Evolutionary conservation across 1,140 invertebrate species (phyloP), one percentile per base, ranked within the genome.

Genomic region (Campoletis sonorensis): DNA sequence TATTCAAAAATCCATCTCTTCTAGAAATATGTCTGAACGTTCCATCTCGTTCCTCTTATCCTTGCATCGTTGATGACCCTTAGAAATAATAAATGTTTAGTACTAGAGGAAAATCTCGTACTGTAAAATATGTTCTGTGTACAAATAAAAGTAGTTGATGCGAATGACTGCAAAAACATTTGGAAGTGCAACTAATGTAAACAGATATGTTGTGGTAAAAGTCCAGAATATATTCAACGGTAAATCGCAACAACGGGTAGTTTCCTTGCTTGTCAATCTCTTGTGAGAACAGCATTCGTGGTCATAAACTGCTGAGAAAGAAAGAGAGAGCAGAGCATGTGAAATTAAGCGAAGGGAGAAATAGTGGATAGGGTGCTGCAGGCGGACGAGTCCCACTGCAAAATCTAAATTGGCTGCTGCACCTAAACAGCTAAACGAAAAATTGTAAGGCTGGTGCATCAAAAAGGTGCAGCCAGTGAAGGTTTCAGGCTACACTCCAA

Each of bases 341-440:
- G 72, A 75, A 54, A 49, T 23, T 30, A 75, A 54, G 23, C 7
- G 40, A 75, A 18, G 18, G 18, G 45, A 75, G 26, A 75, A 23
- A 75, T 23, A 75, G 72, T 4, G 23, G 30, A 23, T n/a, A 77
- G 15, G 79, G 7, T 33, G 61, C 81, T 78, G 79, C 79, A 82
- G 79, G 72, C 40, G 30, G 27, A 45, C 54, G 37, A 37, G 68
- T 26, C 51, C 54, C 37, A 30, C 23, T 64, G 70, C 72, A 79
- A 81, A 83, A 83, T 83, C 79, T 83, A 81, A 83, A 83, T 83
- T 80, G 54, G 51, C 68, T 16, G 54, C 72, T 54, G 33, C 72
- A 37, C 72, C 82, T 83, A 81, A 83, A 79, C 82, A 83, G 45
- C 79, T 81, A 83, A 83, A 81, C 79, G 79, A 81, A 71, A 81